Evolutionary conservation across 1,140 invertebrate genomes (phyloP), one percentile per base, ranked within the genome.

Genomic region (Archivesica marissinica): DNA sequence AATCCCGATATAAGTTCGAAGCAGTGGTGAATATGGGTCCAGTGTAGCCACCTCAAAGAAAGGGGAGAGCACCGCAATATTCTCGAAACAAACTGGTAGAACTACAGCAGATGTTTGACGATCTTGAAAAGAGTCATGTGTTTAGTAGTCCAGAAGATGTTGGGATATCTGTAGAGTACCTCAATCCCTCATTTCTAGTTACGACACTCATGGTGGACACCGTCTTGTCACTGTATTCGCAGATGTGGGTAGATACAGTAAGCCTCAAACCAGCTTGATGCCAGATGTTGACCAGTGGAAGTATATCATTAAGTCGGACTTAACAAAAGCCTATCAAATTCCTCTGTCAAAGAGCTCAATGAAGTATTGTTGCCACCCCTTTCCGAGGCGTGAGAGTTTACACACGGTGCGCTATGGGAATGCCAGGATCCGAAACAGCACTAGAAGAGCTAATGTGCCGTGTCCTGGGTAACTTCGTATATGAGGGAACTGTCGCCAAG

Each of bases 101-200:
- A 50, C 61, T 87, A 13, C 85, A 88, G 39, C 56, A 75, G 6
- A 80, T 86, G 74, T 88, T 82, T 74, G 75, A 88, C 79, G 85
- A 86, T 7, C 44, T 86, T 17, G 85, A 79, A 39, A 23, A 17
- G 17, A 11, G 15, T 9, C 41, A 38, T 7, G 70, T 74, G 2
- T 74, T 83, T n/a, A n/a, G 20, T 28, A 15, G 35, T 9, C 56
- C 56, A 38, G 56, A 68, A 33, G 59, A 68, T 39, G 75, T 86
- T 20, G 68, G 68, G 20, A 41, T 88, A 7, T n/a, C 52, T 17
- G 78, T 78, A 7, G 78, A 88, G 77, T 88, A 87, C 66, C 28
- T 86, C 13, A 89, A 89, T 38, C 86, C 83, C 1, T 87, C 86
- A 83, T 75, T 47, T 59, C 17, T 28, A 75, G 35, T 56, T 17